A percentile compares a stretch with the other conserved stretches of the same genome.
phyloP scores from a whole-genome alignment of 2,888 invertebrate species.

The Heteromyza rotundicornis region DNA sequence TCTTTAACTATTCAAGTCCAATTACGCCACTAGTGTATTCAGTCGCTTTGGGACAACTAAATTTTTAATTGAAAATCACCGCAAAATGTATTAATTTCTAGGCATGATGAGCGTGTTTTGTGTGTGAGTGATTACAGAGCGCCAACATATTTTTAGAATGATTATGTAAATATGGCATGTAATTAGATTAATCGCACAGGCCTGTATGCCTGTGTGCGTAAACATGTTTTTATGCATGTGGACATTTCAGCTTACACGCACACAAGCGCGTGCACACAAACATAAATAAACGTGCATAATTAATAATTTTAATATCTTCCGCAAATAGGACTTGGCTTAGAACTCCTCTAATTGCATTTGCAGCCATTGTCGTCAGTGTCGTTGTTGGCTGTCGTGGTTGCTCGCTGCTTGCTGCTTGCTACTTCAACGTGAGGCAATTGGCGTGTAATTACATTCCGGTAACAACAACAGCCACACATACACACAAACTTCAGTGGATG shows the following conservation, averaged over 20 bases:
- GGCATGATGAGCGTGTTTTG: not conserved
- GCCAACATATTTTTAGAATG: not conserved
- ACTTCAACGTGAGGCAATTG: not conserved
- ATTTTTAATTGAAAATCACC: slow-evolving; percentile 1
- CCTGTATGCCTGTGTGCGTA: not conserved
- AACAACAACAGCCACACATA: not conserved
- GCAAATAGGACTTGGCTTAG: not conserved
- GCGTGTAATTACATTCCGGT: not conserved
- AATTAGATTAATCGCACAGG: slow-evolving; percentile 1
- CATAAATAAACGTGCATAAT: not conserved
- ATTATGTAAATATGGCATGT: not conserved
- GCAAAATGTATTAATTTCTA: not conserved
- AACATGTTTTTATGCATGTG: not conserved
- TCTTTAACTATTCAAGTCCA: too few relatives aligned
- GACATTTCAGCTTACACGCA: not conserved
- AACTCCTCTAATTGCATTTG: not conserved
- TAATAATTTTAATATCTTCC: not conserved
- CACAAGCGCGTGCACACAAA: not conserved
- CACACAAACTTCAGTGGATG: not conserved
- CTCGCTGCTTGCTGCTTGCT: not conserved
- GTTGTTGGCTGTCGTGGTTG: not conserved
- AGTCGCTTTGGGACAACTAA: not conserved
- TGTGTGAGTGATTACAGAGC: not conserved
- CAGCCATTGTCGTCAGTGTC: not conserved
- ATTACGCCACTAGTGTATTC: not conserved